A percentile compares a stretch with the other conserved stretches of the same genome.
phyloP scores from a whole-genome alignment of 2,113 vertebrate genomes.

The Labrus mixtus region DNA sequence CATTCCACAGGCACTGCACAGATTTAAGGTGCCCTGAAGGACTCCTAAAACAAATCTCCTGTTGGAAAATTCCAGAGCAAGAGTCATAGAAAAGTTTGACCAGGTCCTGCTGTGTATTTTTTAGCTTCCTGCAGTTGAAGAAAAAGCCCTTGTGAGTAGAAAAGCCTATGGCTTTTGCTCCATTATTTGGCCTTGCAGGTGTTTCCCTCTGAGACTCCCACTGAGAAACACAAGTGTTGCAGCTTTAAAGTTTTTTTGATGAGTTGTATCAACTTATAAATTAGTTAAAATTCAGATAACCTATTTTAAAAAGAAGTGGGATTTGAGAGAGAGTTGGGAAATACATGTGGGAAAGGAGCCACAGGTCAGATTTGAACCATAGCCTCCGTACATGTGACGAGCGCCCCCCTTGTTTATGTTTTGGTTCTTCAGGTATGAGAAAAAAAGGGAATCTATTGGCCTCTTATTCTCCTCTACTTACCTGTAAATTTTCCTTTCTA shows the following conservation, averaged over 20 bases:
- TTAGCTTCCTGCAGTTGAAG: constrained; percentile 29
- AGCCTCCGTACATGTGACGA: no score
- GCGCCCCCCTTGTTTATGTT: no score
- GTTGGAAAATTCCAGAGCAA: constrained; percentile 9
- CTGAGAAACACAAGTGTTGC: constrained; percentile 29
- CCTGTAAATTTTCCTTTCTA: neutral
- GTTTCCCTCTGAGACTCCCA: constrained; percentile 20
- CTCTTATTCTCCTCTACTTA: neutral
- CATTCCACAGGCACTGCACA: neutral
- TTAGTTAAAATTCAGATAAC: constrained; percentile 24
- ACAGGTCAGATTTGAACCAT: no score
- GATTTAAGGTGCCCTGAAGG: constrained; percentile 18
- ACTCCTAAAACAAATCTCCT: constrained; percentile 12
- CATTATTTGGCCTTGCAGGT: constrained; percentile 54
- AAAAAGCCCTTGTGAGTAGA: constrained; percentile 11
- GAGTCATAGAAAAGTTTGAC: constrained; percentile 20
- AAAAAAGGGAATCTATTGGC: neutral
- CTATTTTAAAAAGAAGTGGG: constrained; percentile 19
- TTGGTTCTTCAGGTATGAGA: neutral
- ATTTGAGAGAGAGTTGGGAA: constrained; percentile 4
- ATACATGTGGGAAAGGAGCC: no score
- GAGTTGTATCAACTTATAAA: constrained; percentile 38
- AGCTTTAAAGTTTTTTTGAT: constrained; percentile 55
- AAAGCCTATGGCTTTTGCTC: constrained; percentile 40
- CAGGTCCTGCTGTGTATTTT: constrained; percentile 32